Percentiles rank a stretch among this genome's conserved stretches.
phyloP scores from a whole-genome alignment of 1,140 invertebrate species.

The Babylonia areolata region DNA sequence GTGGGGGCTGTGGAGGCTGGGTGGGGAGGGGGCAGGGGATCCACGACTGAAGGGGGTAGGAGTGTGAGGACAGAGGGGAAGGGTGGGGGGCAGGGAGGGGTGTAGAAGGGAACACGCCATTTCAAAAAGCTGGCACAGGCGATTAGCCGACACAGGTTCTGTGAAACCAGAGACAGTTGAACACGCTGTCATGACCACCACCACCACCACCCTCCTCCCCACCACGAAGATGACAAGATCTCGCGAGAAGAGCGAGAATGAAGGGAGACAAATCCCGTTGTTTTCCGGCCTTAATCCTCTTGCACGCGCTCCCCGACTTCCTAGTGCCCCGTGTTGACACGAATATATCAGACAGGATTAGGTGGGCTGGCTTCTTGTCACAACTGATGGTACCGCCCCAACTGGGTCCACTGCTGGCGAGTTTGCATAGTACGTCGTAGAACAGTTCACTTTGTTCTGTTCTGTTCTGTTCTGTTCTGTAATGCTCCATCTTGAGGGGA shows the following conservation, averaged over 20 bases:
- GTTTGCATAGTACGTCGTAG: too few relatives aligned
- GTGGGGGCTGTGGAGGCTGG: not conserved
- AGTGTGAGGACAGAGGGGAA: too few relatives aligned
- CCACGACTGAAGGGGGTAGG: not conserved
- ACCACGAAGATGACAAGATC: not conserved
- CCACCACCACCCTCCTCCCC: too few relatives aligned
- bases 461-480: too few relatives aligned
- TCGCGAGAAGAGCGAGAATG: not conserved
- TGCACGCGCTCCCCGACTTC: conserved; percentile 17
- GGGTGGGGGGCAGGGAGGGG: not conserved
- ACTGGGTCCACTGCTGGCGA: too few relatives aligned
- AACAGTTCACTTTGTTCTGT: too few relatives aligned
- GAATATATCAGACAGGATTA: conserved; percentile 31
- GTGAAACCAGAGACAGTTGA: conserved; percentile 35
- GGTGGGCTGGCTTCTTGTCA: not conserved
- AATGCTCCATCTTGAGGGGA: too few relatives aligned
- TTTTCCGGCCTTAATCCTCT: conserved; percentile 20
- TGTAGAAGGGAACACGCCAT: conserved; percentile 20
- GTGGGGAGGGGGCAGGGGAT: not conserved
- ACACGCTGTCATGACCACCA: conserved; percentile 10
- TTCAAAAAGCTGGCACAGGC: conserved; percentile 12
- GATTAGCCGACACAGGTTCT: conserved; percentile 29
- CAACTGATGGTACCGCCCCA: too few relatives aligned
- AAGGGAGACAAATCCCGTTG: conserved; percentile 33
- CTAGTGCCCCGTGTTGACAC: conserved; percentile 29